A percentile compares a stretch with the other conserved stretches of the same genome.
phyloP scores from a whole-genome alignment of 2,888 invertebrate genomes.

The Xestia rhomboidea region DNA sequence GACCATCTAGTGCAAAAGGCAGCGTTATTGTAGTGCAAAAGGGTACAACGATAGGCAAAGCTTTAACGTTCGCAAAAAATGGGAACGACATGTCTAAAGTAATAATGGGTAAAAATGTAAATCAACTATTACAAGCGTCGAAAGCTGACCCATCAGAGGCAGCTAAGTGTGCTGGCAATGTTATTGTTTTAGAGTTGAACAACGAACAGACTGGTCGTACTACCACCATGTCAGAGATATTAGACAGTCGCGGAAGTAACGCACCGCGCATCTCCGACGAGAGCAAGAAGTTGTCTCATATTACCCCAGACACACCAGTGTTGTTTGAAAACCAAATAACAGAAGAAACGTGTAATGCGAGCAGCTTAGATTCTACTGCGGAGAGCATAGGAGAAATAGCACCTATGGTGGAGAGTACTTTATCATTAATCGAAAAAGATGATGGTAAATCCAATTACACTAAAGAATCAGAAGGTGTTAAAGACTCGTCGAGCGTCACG shows the following conservation, averaged over 20 bases:
- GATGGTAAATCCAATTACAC: conserved; percentile 76
- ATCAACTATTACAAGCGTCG: conserved; percentile 85
- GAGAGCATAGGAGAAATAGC: conserved; percentile 84
- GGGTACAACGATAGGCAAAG: conserved; percentile 88
- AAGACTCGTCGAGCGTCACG: conserved; percentile 85
- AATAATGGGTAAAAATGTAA: conserved; percentile 89
- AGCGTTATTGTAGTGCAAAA: conserved; percentile 92
- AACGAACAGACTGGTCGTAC: conserved; percentile 87
- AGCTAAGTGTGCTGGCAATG: conserved; percentile 84
- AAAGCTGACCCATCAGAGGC: conserved; percentile 82
- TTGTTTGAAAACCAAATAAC: conserved; percentile 84
- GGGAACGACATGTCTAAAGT: conserved; percentile 88
- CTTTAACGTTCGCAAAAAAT: conserved; percentile 86
- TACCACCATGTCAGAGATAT: conserved; percentile 87
- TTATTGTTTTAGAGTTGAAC: conserved; percentile 87
- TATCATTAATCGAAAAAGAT: conserved; percentile 78
- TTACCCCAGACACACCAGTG: conserved; percentile 91
- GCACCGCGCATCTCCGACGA: conserved; percentile 72
- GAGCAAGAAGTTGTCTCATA: conserved; percentile 74
- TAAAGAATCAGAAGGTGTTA: conserved; percentile 80
- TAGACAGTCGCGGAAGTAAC: conserved; percentile 80
- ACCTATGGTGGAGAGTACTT: conserved; percentile 76
- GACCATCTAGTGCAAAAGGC: conserved; percentile 88
- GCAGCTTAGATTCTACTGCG: conserved; percentile 84
- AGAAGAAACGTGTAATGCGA: conserved; percentile 84